These are phyloP conservation scores for Coccyzus lansbergi DNA, from an alignment of 2,797 vertebrate species.

Conservation along the genomic window DNA sequence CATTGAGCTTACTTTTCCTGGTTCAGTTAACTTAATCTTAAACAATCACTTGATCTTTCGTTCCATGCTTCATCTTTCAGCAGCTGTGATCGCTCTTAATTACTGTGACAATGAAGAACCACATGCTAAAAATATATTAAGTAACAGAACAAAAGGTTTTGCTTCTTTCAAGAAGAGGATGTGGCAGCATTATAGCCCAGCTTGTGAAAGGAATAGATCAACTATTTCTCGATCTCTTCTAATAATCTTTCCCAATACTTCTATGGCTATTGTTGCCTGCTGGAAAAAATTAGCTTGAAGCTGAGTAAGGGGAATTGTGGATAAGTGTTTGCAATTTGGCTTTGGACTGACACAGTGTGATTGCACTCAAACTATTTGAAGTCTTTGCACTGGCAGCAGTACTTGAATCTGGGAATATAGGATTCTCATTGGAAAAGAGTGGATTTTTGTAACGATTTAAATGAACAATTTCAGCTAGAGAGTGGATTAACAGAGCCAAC, in stretches of 20 bases:
- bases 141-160: not conserved
- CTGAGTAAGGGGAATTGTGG: constrained; percentile 61
- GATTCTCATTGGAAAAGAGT: constrained; percentile 48
- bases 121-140: not conserved
- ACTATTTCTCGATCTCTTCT: not conserved
- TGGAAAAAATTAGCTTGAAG: constrained; percentile 55
- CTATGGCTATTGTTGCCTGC: constrained; percentile 18
- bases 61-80: constrained; percentile 1
- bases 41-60: constrained; percentile 32
- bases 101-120: constrained; percentile 10
- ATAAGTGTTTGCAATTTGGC: constrained; percentile 65
- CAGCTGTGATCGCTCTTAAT: constrained; percentile 12
- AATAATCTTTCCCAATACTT: constrained; percentile 3
- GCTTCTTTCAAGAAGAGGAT: not conserved
- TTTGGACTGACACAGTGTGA: constrained; percentile 54
- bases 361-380: constrained; percentile 62
- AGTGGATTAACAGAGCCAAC: constrained; percentile 65
- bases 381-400: constrained; percentile 61
- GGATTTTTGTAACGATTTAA: constrained; percentile 59
- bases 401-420: constrained; percentile 49
- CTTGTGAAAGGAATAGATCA: not conserved
- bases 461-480: constrained; percentile 70
- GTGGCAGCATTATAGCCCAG: not conserved
- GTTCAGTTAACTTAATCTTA: constrained; percentile 40
- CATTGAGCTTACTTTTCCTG: not conserved